Evolutionary conservation across 2,113 vertebrate genomes (phyloP), one percentile per base, ranked within the genome.

Genomic region (Noctilio leporinus): DNA sequence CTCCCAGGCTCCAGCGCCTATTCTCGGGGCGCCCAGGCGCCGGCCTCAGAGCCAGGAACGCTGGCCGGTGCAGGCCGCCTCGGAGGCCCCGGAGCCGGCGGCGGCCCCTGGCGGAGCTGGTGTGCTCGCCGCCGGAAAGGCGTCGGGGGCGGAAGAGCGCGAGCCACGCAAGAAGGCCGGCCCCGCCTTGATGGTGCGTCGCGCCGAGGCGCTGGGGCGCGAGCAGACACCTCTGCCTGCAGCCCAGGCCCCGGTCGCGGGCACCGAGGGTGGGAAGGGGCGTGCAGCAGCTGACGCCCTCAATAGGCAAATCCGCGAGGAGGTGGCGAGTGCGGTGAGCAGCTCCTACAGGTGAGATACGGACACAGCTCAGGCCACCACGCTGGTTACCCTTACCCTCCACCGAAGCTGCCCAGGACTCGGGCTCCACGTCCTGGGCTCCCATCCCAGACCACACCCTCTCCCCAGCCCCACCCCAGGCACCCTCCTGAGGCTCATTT

Each of bases 251-350:
- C 98, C 51, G 97, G 92, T n/a, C 1, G 70, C 26, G n/a, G 67
- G 93, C 92, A 20, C 55, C 0, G 98, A 98, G n/a, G 62, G 67
- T 19, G 95, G 98, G 97, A 98, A 97, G 92, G 99, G 99, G 28
- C 97, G 99, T 80, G 98, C 99, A 2, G 98, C 98, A 0, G 99
- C 97, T 7, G 99, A 99, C 84, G 99, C 99, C 12, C 97, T 99
- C 62, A 99, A 99, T 98, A 97, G 98, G 92, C 99, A 99, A 98
- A 99, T 99, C 97, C 99, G 98, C 83, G 98, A 99, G 96, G 99
- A 99, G 97, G 98, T 99, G 76, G 95, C 98, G 0, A 97, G 96
- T 0, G 98, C 98, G 7, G 98, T 97, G 95, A 89, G 97, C 98
- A 98, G 98, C 86, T 99, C 99, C 93, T 99, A 99, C 98, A 99